A percentile compares a stretch with the other conserved stretches of the same genome.
These are phyloP conservation scores for Caenorhabditis panamensis DNA, from an alignment of 2,888 invertebrate species.

Conservation along the genomic window DNA sequence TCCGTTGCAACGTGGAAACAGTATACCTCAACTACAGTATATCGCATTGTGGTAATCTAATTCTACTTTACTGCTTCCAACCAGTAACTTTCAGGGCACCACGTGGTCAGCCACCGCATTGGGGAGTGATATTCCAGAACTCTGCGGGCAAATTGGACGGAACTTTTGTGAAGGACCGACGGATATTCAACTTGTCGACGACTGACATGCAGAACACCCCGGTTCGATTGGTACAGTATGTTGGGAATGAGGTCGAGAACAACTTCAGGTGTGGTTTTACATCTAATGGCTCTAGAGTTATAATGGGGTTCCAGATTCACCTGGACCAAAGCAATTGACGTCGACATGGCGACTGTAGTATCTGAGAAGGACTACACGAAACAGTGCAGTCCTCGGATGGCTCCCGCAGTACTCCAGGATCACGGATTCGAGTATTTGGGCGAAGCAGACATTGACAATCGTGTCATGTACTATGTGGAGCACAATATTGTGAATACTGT, in stretches of 20 bases:
- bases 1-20: slow-evolving; percentile 61
- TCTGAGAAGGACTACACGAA: slow-evolving; percentile 45
- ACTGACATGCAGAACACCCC: slow-evolving; percentile 31
- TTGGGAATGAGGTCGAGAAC: slow-evolving; percentile 58
- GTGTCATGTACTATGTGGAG: slow-evolving; percentile 63
- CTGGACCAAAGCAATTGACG: slow-evolving; percentile 62
- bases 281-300: no score
- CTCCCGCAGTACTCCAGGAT: slow-evolving; percentile 64
- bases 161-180: slow-evolving; percentile 57
- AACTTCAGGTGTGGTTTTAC: slow-evolving; percentile 66
- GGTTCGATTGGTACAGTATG: slow-evolving; percentile 63
- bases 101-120: slow-evolving; percentile 62
- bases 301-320: slow-evolving; percentile 54
- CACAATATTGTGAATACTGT: slow-evolving; percentile 47
- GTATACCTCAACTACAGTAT: slow-evolving; percentile 57
- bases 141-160: slow-evolving; percentile 55
- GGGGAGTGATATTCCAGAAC: slow-evolving; percentile 59
- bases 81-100: slow-evolving; percentile 51
- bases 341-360: slow-evolving; percentile 63
- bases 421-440: slow-evolving; percentile 64
- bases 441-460: slow-evolving; percentile 67
- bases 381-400: slow-evolving; percentile 59
- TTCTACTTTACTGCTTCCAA: slow-evolving; percentile 1
- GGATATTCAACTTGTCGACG: slow-evolving; percentile 50
- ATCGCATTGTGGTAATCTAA: slow-evolving; percentile 60